Evolutionary conservation across 2,113 vertebrate genomes (phyloP), one percentile per base, ranked within the genome.

Genomic region (Ictalurus furcatus): DNA sequence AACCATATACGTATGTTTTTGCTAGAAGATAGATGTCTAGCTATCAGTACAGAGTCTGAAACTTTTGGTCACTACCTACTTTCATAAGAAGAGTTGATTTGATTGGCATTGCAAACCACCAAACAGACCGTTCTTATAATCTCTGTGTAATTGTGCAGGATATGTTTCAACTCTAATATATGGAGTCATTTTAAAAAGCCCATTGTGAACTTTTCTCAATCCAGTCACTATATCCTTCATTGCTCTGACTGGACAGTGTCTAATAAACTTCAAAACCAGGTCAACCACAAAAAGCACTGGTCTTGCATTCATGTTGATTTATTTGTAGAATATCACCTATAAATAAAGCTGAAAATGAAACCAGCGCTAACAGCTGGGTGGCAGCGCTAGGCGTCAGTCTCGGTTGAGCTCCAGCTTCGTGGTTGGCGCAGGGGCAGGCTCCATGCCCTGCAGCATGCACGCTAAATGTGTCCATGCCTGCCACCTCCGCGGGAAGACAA

Each of bases 401-500:
- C 80, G 48, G 85, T 54, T 2, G 54, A 76, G 85, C 80, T 88
- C 88, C 88, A 83, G 87, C 61, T 25, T 86, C 56, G 65, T 79
- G 73, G 65, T 61, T 90, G 89, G 86, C 56, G 54, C 58, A 87
- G 56, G 76, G 85, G 28, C 56, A 21, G 63, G 14, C 65, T 54
- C 30, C 58, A 80, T 86, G 90, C 89, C 88, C 88, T 88, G 87
- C 85, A 58, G 67, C 85, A 87, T n/a, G 83, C 73, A 86, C 83
- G 25, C 71, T 84, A 90, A 81, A 59, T n/a, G 86, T 89, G 87
- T 82, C 69, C 88, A 58, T 78, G 84, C 81, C 88, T 90, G 87
- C 85, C 88, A 89, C 63, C 88, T 87, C 88, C 40, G 61, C 63
- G 40, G 76, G 86, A 89, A 88, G 87, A 76, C 63, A 92, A 90